Base-by-base conservation (phyloP, 2,888 invertebrate species). In the Eucera pruinosa region DNA sequence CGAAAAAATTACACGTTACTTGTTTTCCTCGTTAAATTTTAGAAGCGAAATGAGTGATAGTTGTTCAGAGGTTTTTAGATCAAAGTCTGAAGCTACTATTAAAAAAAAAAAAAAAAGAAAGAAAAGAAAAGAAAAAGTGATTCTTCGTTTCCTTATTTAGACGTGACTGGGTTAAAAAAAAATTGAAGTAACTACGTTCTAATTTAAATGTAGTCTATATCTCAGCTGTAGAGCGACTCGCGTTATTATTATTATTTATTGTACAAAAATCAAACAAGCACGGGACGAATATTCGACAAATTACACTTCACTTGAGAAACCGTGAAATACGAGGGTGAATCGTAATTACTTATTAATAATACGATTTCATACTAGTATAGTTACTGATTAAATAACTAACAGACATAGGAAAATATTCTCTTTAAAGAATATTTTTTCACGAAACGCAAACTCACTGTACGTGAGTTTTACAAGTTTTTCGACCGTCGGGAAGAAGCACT, bases 331-430 rank as follows among this genome's bases (percentile, higher is more conserved):
- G 15, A 43, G 9, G 36, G 43, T 25, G n/a, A 18, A 23, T 11
- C 33, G 58, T 30, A 45, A 54, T 64, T 73, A 75, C 73, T 75
- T 73, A 73, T 73, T 73, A 27, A 54, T 39, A 11, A n/a, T n/a
- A n/a, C 20, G 15, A 25, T 45, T 58, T 47, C n/a, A n/a, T n/a
- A n/a, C n/a, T n/a, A n/a, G n/a, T 20, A 39, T 23, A 18, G 20
- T 48, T 43, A 27, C 33, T 43, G 25, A 5, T 47, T 60, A 45
- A 57, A n/a, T n/a, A n/a, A n/a, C n/a, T n/a, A n/a, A n/a, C n/a
- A n/a, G n/a, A n/a, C n/a, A n/a, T n/a, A n/a, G n/a, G 13, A 9
- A 18, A 27, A 30, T 33, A 43, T 52, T 23, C 43, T 52, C 39
- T 36, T 27, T 39, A 39, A 27, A 20, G 27, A 64, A 30, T 64